Conservation (phyloP, 2,113 vertebrate genomes). For the Pachycephala philippinensis region DNA sequence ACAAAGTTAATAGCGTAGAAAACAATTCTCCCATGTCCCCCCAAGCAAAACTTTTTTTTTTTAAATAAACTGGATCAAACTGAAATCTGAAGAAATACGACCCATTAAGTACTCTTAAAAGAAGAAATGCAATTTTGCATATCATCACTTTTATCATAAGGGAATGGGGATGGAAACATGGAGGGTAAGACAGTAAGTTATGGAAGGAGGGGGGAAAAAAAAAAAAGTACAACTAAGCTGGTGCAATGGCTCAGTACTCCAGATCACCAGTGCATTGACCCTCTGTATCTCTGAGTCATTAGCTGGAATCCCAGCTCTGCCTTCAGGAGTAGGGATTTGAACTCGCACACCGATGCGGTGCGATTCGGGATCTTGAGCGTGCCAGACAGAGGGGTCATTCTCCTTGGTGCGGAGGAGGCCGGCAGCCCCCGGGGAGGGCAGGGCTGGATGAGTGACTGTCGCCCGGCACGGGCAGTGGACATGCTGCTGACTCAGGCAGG, state of each 20-base stretch:
- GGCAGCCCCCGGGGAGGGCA: conserved; percentile 48
- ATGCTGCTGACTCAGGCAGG: conserved; percentile 75
- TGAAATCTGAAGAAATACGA: background rate
- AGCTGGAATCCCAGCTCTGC: conserved; percentile 69
- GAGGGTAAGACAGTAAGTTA: background rate
- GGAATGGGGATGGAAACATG: background rate
- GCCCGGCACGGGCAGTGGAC: conserved; percentile 42
- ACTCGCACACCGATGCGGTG: conserved; percentile 38
- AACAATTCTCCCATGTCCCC: background rate
- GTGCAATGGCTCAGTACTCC: conserved; percentile 53
- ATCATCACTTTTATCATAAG: background rate
- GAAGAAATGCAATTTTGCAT: background rate
- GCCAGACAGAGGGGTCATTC: conserved; percentile 64
- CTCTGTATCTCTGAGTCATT: conserved; percentile 72
- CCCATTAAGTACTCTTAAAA: background rate
- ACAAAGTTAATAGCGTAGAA: background rate
- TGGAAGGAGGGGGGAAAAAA: background rate
- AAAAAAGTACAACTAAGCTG: conserved; percentile 45
- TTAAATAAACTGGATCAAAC: background rate
- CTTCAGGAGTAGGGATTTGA: conserved; percentile 69
- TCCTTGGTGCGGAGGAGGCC: conserved; percentile 50
- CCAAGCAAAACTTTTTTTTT: background rate
- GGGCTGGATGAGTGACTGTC: conserved; percentile 56
- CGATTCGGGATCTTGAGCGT: conserved; percentile 46
- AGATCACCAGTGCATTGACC: conserved; percentile 68